A percentile compares a stretch with the other conserved stretches of the same genome.
Conservation (phyloP, 2,888 invertebrate genomes). For the Nomada fabriciana region DNA sequence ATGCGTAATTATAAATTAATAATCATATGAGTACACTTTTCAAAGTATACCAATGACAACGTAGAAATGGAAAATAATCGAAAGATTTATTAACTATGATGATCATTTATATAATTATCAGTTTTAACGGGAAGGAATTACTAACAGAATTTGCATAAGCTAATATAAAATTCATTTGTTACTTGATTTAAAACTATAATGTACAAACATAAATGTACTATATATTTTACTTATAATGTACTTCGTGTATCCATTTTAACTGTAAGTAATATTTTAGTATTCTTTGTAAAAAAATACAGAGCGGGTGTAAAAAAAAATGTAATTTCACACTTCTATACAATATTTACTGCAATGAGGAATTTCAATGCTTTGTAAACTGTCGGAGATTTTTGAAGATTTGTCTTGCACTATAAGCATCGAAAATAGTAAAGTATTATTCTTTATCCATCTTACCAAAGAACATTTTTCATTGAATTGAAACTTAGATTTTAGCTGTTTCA, state of each 20-base stretch:
- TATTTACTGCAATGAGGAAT: slow-evolving; percentile 13
- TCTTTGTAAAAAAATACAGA: slow-evolving; percentile 19
- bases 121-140: background rate
- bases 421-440: slow-evolving; percentile 31
- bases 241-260: background rate
- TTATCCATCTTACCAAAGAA: slow-evolving; percentile 5
- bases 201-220: background rate
- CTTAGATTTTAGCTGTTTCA: background rate
- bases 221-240: background rate
- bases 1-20: slow-evolving; percentile 27
- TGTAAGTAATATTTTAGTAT: background rate
- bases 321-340: slow-evolving; percentile 10
- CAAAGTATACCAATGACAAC: slow-evolving; percentile 21
- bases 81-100: slow-evolving; percentile 7
- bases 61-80: slow-evolving; percentile 18
- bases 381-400: background rate
- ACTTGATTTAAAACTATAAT: background rate
- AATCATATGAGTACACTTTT: slow-evolving; percentile 38
- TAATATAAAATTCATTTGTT: background rate
- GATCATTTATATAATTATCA: slow-evolving; percentile 1
- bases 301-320: slow-evolving; percentile 9
- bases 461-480: slow-evolving; percentile 3
- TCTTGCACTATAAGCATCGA: background rate
- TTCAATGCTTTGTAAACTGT: slow-evolving; percentile 1
- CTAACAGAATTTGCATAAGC: slow-evolving; percentile 2